Base-by-base conservation (phyloP, 1,140 invertebrate species). In the Meteorus sp. region DNA sequence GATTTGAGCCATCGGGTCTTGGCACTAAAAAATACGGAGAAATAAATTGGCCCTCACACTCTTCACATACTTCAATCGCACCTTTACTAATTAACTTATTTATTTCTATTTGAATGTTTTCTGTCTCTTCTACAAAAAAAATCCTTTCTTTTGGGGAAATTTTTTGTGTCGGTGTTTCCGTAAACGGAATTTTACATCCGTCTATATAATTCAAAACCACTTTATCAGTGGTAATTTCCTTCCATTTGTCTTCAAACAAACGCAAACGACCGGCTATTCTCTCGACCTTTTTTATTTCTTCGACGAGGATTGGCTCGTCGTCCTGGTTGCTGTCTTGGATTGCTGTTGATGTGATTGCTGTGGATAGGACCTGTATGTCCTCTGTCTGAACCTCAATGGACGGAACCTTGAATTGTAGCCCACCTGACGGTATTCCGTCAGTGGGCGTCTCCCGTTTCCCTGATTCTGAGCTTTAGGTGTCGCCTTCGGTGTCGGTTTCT, bases 401-500 rank as follows among this genome's bases (percentile, higher is more conserved):
- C 35, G 45, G 22, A 1, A n/a, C n/a, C 3, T 5, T 2, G 11
- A 51, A 45, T 33, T 27, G 1, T 58, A 13, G 22, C 56, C 50
- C 60, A 45, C 15, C 50, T 58, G 60, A 13, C 37, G 52, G 25
- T 9, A 23, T 5, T 19, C 17, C 9, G 39, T 50, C 52, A 50
- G 22, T 47, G 50, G 54, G 60, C 47, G 35, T 27, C 41, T 61
- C 19, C 9, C 44, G 60, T 61, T 61, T 61, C 60, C 60, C 47
- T 54, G 20, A 3, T 52, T 20, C 3, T 11, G 11, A 23, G 19
- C 1, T 50, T 57, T 25, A 17, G 20, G 35, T 22, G n/a, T 51
- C 29, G 47, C 8, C 17, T 37, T 48, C 48, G n/a, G 43, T 39
- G 35, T 8, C 11, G 11, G 22, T 25, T 61, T n/a, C n/a, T n/a